These are phyloP conservation scores for Zonitis immaculata DNA, from an alignment of 2,888 invertebrate genomes.

Conservation along the genomic window DNA sequence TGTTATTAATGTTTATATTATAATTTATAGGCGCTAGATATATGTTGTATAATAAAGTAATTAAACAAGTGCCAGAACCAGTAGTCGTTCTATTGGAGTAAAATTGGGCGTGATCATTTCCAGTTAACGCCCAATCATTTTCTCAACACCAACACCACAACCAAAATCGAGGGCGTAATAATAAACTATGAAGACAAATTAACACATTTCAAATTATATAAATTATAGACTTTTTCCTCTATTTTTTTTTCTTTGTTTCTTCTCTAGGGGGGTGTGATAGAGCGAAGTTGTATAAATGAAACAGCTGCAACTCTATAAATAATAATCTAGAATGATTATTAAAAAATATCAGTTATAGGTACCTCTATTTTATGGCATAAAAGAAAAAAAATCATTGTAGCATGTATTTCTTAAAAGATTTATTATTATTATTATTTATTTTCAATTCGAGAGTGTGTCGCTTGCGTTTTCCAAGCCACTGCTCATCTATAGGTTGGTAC, in stretches of 20 bases:
- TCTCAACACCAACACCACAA: slow-evolving; percentile 13
- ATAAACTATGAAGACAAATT: not conserved
- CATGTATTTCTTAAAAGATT: not conserved
- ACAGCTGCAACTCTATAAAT: not conserved
- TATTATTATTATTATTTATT: slow-evolving; percentile 1
- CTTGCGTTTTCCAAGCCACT: slow-evolving; percentile 17
- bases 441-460: slow-evolving; percentile 13
- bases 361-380: no score
- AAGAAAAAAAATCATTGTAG: not conserved
- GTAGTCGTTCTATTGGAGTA: slow-evolving; percentile 11
- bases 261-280: no score
- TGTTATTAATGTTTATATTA: no score
- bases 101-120: slow-evolving; percentile 14
- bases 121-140: slow-evolving; percentile 20
- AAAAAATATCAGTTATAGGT: no score
- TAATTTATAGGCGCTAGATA: no score
- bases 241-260: no score
- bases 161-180: slow-evolving; percentile 12
- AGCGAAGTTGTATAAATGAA: not conserved
- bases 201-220: not conserved
- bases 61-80: not conserved
- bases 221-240: no score
- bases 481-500: slow-evolving; percentile 9
- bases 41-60: not conserved
- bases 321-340: no score